Evolutionary conservation across 2,113 vertebrate genomes (phyloP).

Genomic region (Lethenteron reissneri): DNA sequence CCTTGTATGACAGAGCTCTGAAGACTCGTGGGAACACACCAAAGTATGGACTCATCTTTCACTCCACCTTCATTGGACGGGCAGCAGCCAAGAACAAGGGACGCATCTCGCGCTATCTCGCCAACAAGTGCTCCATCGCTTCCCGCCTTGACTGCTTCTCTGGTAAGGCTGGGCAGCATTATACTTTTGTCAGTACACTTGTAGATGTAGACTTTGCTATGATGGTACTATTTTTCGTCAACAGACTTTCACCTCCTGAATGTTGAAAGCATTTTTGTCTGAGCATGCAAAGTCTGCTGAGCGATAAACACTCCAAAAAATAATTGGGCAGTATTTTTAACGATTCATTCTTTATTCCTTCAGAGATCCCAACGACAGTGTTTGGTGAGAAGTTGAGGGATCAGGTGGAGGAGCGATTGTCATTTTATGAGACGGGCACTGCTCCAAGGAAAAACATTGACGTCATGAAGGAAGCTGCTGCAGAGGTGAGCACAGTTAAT

Average conservation of each 20-base stretch:
- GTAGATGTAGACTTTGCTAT: conserved; percentile 24
- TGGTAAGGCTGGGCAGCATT: conserved; percentile 22
- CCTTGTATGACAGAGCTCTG: conserved; percentile 37
- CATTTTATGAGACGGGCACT: conserved; percentile 71
- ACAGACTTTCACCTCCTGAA: conserved; percentile 55
- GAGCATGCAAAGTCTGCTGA: conserved; percentile 30
- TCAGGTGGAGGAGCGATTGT: conserved; percentile 71
- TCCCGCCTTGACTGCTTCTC: conserved; percentile 90
- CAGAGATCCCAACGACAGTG: conserved; percentile 63
- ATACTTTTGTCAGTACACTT: no score
- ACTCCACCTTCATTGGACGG: conserved; percentile 88
- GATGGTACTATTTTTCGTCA: conserved; percentile 97
- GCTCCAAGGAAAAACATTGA: conserved; percentile 68
- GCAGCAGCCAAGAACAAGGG: conserved; percentile 90
- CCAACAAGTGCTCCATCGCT: conserved; percentile 89
- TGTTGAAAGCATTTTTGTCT: conserved; percentile 43
- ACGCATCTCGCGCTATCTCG: conserved; percentile 83
- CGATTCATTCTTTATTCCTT: neutral
- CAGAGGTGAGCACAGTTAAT: conserved; percentile 28
- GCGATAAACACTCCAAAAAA: no score
- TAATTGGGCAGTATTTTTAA: neutral
- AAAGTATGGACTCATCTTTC: conserved; percentile 90
- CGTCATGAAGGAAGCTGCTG: conserved; percentile 68
- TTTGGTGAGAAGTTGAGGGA: conserved; percentile 68
- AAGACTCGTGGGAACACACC: conserved; percentile 84